phyloP scores from a whole-genome alignment of 2,113 vertebrate genomes.

The Peromyscus californicus region DNA sequence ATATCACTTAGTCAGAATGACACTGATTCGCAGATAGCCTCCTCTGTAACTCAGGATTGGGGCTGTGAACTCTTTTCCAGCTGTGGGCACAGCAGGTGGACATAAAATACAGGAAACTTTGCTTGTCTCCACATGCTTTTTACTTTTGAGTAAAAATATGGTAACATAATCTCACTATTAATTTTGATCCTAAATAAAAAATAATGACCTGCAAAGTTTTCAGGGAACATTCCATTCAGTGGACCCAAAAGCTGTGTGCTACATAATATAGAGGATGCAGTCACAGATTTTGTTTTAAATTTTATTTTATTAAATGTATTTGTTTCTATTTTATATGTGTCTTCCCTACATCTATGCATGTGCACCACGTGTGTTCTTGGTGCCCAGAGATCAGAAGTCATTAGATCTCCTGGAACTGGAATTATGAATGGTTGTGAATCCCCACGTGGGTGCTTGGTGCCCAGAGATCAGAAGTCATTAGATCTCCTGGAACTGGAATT shows the following conservation, averaged over 20 bases:
- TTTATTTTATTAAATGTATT: not conserved
- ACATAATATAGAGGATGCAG: not conserved
- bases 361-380: not conserved
- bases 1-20: conserved; percentile 19
- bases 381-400: not conserved
- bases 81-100: not conserved
- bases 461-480: not conserved
- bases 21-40: not conserved
- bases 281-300: not conserved
- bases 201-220: not conserved
- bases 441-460: too few species aligned
- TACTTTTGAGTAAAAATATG: not conserved
- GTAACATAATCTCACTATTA: not conserved
- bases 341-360: not conserved
- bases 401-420: not conserved
- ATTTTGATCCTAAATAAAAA: conserved; percentile 23
- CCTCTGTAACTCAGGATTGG: not conserved
- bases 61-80: not conserved
- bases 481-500: not conserved
- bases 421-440: not conserved
- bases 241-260: not conserved
- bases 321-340: not conserved
- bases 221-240: not conserved
- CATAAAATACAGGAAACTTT: not conserved
- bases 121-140: conserved; percentile 31